Percentiles rank a stretch among this genome's conserved stretches.
These are phyloP conservation scores for rabbit (Oryctolagus cuniculus) DNA, from an alignment of 2,113 vertebrate genomes.

Conservation along the genomic window mOryCun1.1 NC_091441.1:94216501-94217000, in stretches of 20 bases:
- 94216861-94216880: slow-evolving; percentile 75
- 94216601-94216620: slow-evolving; percentile 54
- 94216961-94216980: neutral
- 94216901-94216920: slow-evolving; percentile 71
- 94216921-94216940: slow-evolving; percentile 70
- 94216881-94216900: slow-evolving; percentile 73
- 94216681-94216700: slow-evolving; percentile 89
- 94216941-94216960: slow-evolving; percentile 62
- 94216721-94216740: slow-evolving; percentile 83
- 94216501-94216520: slow-evolving; percentile 74
- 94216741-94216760: slow-evolving; percentile 96
- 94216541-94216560: slow-evolving; percentile 81
- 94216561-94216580: slow-evolving; percentile 73
- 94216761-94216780: slow-evolving; percentile 99
- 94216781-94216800: slow-evolving; percentile 96
- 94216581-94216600: slow-evolving; percentile 74
- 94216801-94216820: slow-evolving; percentile 97
- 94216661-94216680: slow-evolving; percentile 80
- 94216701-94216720: slow-evolving; percentile 84
- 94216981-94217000: slow-evolving; percentile 18
- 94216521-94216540: slow-evolving; percentile 80
- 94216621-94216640: slow-evolving; percentile 77
- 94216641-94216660: slow-evolving; percentile 78
- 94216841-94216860: slow-evolving; percentile 61
- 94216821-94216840: slow-evolving; percentile 90